Conservation (phyloP, 37 sponge, comb jelly and placozoan species). For the Beroe forskalii region DNA sequence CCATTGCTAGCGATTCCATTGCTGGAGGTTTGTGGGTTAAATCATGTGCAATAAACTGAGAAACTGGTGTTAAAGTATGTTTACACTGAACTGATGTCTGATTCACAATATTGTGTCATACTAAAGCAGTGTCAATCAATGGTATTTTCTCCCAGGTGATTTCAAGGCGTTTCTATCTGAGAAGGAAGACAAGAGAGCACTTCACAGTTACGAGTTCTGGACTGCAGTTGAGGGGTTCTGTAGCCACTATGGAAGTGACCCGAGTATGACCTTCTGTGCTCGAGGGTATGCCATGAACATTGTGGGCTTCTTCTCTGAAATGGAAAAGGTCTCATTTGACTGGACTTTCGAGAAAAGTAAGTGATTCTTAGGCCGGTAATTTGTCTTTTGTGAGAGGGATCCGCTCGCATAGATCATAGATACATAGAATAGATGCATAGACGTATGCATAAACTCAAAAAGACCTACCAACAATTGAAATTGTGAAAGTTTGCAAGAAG, state of each 20-base stretch:
- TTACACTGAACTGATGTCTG: no score
- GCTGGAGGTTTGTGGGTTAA: conserved; percentile 1
- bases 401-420: no score
- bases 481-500: no score
- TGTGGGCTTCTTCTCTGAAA: conserved; percentile 15
- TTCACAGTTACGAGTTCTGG: conserved; percentile 25
- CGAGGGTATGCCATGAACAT: not conserved
- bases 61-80: no score
- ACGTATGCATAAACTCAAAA: no score
- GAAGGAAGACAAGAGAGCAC: not conserved
- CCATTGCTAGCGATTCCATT: conserved; percentile 16
- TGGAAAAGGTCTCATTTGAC: not conserved
- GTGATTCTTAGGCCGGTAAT: no score
- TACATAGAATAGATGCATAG: no score
- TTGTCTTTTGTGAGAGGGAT: no score
- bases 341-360: conserved; percentile 23
- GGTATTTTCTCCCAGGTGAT: not conserved
- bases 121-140: not conserved
- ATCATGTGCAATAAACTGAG: no score
- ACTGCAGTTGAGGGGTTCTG: not conserved
- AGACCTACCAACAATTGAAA: no score
- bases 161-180: conserved; percentile 10
- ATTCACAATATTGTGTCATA: not conserved
- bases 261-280: conserved; percentile 10
- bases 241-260: not conserved